Evolutionary conservation across 1,140 invertebrate species (phyloP).

Genomic region (Anastrepha obliqua): DNA sequence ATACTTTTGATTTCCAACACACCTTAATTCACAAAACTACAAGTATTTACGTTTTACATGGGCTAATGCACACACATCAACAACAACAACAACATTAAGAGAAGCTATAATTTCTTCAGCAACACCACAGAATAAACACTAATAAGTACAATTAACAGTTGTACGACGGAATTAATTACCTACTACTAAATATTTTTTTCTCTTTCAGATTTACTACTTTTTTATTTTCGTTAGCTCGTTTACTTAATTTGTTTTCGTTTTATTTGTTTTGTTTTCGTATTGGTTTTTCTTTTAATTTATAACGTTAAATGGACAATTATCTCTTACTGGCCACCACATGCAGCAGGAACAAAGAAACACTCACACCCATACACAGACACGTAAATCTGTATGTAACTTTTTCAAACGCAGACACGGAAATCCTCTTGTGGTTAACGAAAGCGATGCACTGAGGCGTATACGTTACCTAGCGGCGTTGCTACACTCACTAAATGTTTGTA

Average conservation of each 20-base stretch:
- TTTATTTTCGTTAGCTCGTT: neutral
- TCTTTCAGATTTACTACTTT: neutral
- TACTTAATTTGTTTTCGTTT: neutral
- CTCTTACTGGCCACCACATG: neutral
- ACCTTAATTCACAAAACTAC: neutral
- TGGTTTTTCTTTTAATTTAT: neutral
- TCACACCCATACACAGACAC: neutral
- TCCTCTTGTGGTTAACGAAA: constrained; percentile 19
- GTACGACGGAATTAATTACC: constrained; percentile 44
- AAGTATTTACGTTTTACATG: neutral
- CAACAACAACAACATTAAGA: constrained; percentile 30
- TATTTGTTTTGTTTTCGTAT: neutral
- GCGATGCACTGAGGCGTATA: constrained; percentile 49
- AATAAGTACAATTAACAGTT: constrained; percentile 33
- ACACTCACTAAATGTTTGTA: neutral
- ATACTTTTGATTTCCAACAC: neutral
- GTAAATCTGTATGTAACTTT: neutral
- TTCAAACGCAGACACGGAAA: constrained; percentile 33
- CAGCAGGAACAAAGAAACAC: neutral
- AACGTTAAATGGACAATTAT: constrained; percentile 27
- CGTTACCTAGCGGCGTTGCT: constrained; percentile 22
- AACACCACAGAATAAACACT: constrained; percentile 1
- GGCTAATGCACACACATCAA: neutral
- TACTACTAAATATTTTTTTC: neutral
- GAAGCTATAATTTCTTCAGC: constrained; percentile 33